Evolutionary conservation across 2,888 invertebrate genomes (phyloP), one percentile per base, ranked within the genome.

Genomic region (Cerastoderma edule): DNA sequence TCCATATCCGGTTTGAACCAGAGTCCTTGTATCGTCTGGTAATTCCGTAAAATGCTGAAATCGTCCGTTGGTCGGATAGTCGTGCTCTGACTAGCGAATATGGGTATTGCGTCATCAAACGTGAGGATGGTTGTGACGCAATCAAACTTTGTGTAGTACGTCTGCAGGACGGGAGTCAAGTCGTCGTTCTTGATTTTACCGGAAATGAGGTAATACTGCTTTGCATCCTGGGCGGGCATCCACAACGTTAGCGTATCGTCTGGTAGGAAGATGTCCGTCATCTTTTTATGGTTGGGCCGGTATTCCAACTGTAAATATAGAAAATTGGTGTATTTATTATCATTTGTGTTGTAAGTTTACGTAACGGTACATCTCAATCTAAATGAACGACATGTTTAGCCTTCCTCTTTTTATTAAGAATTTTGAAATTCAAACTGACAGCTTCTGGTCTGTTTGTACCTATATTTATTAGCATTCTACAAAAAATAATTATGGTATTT

Each of bases 101-200:
- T 80, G 16, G 83, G 83, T n/a, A 86, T 65, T n/a, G 84, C 83
- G 53, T 84, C 86, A 71, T 86, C 86, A 48, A 86, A 86, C 0
- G 81, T 79, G 30, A 86, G 72, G 16, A 80, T 78, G 67, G 83
- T 83, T 33, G 84, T 83, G 68, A 86, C 83, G 74, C 86, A 86
- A 68, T 86, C 86, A 75, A 84, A 86, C 78, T 80, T 83, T 64
- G 83, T 83, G 81, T 86, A 86, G 68, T 83, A 84, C 54, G 82
- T 71, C 46, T 84, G 84, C 22, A 85, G 75, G 5, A 82, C 78
- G 3, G 75, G 75, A 0, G 79, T 64, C 60, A 83, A 73, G 13
- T 84, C 72, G 28, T 72, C 78, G 22, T 67, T 71, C 30, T 66
- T 53, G 33, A 86, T 57, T 3, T 48, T 79, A 16, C 81, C 82